Percentiles rank a stretch among this genome's conserved stretches.
Evolutionary conservation across 1,140 invertebrate genomes (phyloP).

Genomic region (Drosophila jambulina): DNA sequence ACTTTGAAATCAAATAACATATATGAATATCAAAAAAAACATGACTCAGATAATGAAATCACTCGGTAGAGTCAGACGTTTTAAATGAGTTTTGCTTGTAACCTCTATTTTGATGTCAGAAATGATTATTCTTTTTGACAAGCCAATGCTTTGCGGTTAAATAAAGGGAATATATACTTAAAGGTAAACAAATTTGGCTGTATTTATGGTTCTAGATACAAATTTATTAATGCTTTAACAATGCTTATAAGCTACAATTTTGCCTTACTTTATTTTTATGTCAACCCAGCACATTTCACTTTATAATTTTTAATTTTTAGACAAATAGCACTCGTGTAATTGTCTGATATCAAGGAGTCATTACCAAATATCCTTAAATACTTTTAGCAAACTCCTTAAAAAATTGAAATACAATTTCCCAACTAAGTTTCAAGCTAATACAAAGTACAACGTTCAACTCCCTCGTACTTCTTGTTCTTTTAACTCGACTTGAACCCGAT

Average conservation of each 20-base stretch:
- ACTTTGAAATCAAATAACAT: constrained; percentile 24
- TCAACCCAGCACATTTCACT: no score
- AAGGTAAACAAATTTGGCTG: background rate
- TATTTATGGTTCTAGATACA: background rate
- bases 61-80: background rate
- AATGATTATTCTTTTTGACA: constrained; percentile 2
- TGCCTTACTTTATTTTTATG: no score
- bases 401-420: background rate
- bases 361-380: background rate
- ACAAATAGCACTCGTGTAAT: no score
- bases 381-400: background rate
- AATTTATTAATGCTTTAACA: background rate
- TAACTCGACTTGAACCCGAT: constrained; percentile 45
- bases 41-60: constrained; percentile 24
- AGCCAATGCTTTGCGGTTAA: background rate
- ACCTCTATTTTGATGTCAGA: background rate
- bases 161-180: background rate
- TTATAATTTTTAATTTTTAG: background rate
- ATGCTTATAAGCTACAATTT: no score
- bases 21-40: background rate
- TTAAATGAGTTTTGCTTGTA: background rate
- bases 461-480: constrained; percentile 38
- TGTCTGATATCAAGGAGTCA: background rate
- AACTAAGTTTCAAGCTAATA: background rate
- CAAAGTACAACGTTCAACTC: constrained; percentile 8